A percentile compares a stretch with the other conserved stretches of the same genome.
phyloP scores from a whole-genome alignment of 2,888 invertebrate species.

The Nowickia ferox region DNA sequence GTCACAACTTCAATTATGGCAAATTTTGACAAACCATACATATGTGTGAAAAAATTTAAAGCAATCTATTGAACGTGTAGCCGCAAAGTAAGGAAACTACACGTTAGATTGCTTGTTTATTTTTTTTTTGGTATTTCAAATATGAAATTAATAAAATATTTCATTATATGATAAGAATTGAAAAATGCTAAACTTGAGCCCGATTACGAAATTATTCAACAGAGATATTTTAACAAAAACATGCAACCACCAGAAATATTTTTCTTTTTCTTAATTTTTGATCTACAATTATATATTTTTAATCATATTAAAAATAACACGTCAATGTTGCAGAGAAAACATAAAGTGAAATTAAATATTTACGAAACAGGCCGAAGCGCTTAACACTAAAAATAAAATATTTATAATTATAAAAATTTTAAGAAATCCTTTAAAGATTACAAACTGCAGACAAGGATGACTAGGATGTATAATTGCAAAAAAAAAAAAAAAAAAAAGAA shows the following conservation, averaged over 20 bases:
- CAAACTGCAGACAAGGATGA: neutral
- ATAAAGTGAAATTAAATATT: slow-evolving; percentile 4
- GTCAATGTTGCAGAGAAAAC: neutral
- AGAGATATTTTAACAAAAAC: no score
- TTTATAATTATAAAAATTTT: neutral
- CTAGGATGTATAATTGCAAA: slow-evolving; percentile 1
- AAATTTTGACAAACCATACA: no score
- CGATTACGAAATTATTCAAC: no score
- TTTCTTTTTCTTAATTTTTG: neutral
- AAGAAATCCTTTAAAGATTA: neutral
- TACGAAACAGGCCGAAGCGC: neutral
- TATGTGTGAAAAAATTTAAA: no score
- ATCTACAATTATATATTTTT: neutral
- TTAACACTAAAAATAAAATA: neutral
- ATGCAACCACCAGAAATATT: neutral
- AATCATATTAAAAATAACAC: neutral
- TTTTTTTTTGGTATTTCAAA: no score
- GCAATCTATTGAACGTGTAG: no score
- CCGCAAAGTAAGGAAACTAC: no score
- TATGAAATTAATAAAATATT: no score
- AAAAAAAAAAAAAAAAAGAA: neutral
- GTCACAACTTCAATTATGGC: no score
- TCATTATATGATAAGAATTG: no score
- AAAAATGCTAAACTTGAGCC: no score
- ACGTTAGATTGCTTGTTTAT: no score